Evolutionary conservation across 2,797 vertebrate species (phyloP), one percentile per base, ranked within the genome.

Genomic region (Tokudaia tokunoshimensis): DNA sequence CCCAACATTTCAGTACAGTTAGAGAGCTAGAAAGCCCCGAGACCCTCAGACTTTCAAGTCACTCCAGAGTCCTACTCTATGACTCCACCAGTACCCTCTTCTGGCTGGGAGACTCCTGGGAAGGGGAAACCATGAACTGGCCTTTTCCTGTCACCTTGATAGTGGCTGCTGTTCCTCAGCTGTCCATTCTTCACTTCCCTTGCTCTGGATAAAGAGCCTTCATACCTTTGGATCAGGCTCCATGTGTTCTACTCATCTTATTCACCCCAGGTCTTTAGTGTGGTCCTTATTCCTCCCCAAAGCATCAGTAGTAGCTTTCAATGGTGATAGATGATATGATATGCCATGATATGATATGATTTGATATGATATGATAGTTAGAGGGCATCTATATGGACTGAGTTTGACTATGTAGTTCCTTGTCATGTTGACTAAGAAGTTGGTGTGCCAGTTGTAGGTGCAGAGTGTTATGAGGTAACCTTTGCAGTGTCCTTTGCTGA

Each of bases 391-490:
- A n/a, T n/a, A 17, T 15, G 5, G 34, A 10, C 52, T 44, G 57
- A 78, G 34, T n/a, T 76, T 29, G 19, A 34, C 34, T 34, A 61
- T 7, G 6, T 1, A 19, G 37, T 47, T 17, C 57, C 31, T 59
- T 41, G 50, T 24, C 19, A 22, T 47, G 29, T 22, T 6, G 44
- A n/a, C 41, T 29, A 31, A 8, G 11, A 52, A 2, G 9, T 57
- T 50, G 13, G 44, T 29, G 3, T 29, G 3, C 13, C 37, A 47
- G 11, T 22, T 12, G 72, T 29, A 50, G 34, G 82, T 11, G 8
- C 1, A n/a, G 15, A 76, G 3, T n/a, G 29, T 4, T 47, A 6
- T 12, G 20, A 20, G 79, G 44, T 0, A 1, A 37, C 9, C 10
- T 87, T 72, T 9, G 52, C 11, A 29, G 85, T 72, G 20, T 91